Conservation (phyloP, 2,888 invertebrate genomes). For the Seira musarum region DNA sequence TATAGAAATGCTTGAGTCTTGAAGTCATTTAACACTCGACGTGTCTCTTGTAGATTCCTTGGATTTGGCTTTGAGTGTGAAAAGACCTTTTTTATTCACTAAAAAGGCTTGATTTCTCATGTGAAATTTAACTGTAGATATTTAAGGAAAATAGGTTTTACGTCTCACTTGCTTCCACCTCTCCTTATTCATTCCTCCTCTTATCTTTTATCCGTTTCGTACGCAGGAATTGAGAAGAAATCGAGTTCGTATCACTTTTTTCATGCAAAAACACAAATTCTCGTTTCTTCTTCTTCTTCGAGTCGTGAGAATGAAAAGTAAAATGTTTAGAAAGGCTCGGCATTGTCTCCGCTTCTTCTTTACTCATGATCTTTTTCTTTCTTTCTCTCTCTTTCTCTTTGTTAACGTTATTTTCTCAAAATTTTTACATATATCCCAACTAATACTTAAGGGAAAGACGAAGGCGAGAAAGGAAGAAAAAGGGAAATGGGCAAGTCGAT, state of each 20-base stretch:
- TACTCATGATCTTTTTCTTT: slow-evolving; percentile 12
- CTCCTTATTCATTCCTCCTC: no score
- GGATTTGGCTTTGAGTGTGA: slow-evolving; percentile 13
- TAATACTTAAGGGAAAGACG: slow-evolving; percentile 24
- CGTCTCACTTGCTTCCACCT: no score
- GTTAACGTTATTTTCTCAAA: slow-evolving; percentile 19
- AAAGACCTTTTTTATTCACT: slow-evolving; percentile 35
- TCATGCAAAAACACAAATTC: not conserved
- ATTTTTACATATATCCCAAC: slow-evolving; percentile 26
- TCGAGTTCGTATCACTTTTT: not conserved
- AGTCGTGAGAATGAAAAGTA: not conserved
- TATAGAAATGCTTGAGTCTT: not conserved
- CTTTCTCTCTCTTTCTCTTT: not conserved
- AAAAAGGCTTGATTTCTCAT: slow-evolving; percentile 30
- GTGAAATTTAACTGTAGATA: slow-evolving; percentile 13
- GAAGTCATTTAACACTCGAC: not conserved
- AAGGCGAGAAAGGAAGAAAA: slow-evolving; percentile 2
- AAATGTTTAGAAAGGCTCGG: not conserved
- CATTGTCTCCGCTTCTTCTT: not conserved
- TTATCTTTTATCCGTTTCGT: no score
- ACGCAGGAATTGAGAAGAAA: no score
- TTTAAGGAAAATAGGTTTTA: not conserved
- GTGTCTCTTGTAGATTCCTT: slow-evolving; percentile 4
- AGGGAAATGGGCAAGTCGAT: slow-evolving; percentile 56
- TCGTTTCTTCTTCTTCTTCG: not conserved